Evolutionary conservation across 2,797 vertebrate genomes (phyloP), one percentile per base, ranked within the genome.

Genomic region (Gouania willdenowi): DNA sequence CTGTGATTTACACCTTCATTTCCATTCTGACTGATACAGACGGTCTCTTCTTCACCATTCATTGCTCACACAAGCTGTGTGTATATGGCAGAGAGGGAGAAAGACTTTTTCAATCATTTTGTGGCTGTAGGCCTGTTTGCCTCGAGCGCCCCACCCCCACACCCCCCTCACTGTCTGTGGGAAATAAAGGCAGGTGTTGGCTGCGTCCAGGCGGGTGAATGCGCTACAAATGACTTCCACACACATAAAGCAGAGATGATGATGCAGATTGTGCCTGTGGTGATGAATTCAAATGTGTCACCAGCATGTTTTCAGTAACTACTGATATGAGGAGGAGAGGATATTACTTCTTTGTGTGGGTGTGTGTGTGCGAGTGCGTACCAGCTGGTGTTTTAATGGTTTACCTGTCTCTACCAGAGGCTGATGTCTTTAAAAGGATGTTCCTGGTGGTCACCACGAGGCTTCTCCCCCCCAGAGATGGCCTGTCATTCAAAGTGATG

Each of bases 1-100:
- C 64, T 71, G 24, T 60, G 66, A 77, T 72, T 62, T 61, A 58
- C 41, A 69, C 57, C 66, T 75, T 79, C 59, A 75, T 79, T 78
- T 68, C 61, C 55, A 66, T 70, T 66, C 59, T 55, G 53, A 62
- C 33, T 66, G 66, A 71, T 67, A 65, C 19, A 49, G 57, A 60
- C 52, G 58, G 43, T 62, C 51, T 64, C 18, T 32, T 57, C 49
- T 39, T 54, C 41, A 11, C 40, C 27, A 37, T 40, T 23, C 50
- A 19, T 34, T 16, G 31, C 41, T 46, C 52, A 34, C 38, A 39
- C 19, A 8, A 3, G 38, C 14, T 32, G 9, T 15, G 3, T 12
- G 30, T 27, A 13, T 32, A 29, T 32, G 21, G 10, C 28, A 5
- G 27, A 5, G 26, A 16, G 18, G 17, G 17, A 17, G 20, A 18